Percentiles rank a stretch among this genome's conserved stretches.
Evolutionary conservation across 2,113 vertebrate genomes (phyloP).

Genomic region (Lanius ludovicianus): DNA sequence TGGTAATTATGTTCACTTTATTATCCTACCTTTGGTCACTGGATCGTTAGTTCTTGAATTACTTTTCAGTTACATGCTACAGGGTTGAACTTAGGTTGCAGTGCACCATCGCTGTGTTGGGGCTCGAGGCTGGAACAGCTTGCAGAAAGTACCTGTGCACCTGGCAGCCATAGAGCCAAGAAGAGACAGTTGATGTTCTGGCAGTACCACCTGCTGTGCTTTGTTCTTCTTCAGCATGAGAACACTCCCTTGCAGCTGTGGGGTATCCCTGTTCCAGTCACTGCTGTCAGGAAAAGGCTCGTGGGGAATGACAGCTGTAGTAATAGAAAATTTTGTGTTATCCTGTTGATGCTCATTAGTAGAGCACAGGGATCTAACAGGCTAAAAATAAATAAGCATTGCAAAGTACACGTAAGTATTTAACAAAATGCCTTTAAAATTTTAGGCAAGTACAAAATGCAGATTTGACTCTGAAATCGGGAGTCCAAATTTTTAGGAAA

Average conservation of each 20-base stretch:
- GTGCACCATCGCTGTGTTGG: neutral
- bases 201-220: neutral
- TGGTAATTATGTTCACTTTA: neutral
- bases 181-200: neutral
- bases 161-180: neutral
- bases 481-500: neutral
- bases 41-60: neutral
- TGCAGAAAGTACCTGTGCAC: neutral
- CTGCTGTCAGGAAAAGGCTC: neutral
- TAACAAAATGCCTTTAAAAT: neutral
- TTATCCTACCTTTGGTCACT: neutral
- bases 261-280: neutral
- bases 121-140: neutral
- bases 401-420: neutral
- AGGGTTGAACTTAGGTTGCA: neutral
- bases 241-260: rapidly evolving
- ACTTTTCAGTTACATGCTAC: neutral
- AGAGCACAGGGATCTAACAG: neutral
- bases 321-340: neutral
- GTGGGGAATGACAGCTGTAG: neutral
- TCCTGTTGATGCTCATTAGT: neutral
- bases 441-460: neutral
- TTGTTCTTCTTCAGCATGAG: neutral
- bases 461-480: neutral
- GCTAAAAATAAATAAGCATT: neutral